Evolutionary conservation across 1,140 invertebrate genomes (phyloP).

Genomic region (Drosophila trapezifrons): DNA sequence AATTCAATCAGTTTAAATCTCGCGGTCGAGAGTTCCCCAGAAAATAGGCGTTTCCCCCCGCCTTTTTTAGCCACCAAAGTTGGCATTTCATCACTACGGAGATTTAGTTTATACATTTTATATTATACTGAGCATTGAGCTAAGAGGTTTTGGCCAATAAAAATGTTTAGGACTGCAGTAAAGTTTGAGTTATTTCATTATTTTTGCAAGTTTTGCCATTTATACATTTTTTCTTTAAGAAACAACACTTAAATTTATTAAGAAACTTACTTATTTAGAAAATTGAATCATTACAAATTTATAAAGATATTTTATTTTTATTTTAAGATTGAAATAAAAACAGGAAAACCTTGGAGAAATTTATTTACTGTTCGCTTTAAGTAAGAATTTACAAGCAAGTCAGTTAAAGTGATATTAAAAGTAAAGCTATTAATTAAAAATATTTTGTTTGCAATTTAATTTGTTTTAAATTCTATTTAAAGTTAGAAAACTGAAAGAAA

Average conservation of each 20-base stretch:
- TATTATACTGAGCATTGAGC: constrained; percentile 4
- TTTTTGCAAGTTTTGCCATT: not conserved
- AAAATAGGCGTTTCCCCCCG: constrained; percentile 11
- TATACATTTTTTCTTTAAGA: not conserved
- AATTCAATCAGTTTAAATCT: constrained; percentile 73
- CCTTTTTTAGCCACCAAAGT: constrained; percentile 8
- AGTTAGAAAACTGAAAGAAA: not conserved
- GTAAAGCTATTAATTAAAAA: no score
- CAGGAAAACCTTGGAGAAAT: not conserved
- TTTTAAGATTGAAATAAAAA: not conserved
- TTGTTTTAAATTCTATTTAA: not conserved
- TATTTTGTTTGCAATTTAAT: no score
- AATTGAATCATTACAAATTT: not conserved
- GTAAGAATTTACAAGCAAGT: no score
- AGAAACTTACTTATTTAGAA: not conserved
- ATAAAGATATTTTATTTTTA: not conserved
- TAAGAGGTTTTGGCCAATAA: not conserved
- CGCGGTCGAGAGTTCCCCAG: not conserved
- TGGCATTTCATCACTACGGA: constrained; percentile 14
- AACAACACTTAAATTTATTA: not conserved
- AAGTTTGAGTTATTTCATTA: not conserved
- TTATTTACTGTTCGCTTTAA: no score
- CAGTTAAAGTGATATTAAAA: no score
- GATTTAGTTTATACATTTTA: constrained; percentile 5
- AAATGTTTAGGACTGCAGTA: not conserved